Conservation (phyloP, 2,888 invertebrate genomes). For the Amitus sp. region DNA sequence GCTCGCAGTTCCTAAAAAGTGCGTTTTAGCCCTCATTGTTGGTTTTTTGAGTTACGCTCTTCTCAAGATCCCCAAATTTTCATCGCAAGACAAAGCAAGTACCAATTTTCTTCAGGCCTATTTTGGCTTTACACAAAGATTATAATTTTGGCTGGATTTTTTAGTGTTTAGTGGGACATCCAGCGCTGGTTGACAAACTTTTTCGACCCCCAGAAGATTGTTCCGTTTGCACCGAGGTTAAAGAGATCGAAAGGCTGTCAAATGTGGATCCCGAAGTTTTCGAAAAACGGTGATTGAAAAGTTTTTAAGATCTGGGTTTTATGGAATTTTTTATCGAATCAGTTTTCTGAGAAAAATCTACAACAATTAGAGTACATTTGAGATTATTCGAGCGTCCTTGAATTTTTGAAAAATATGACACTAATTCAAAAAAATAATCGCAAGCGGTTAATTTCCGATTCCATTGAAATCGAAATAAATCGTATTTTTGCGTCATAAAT, state of each 20-base stretch:
- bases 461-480: too few relatives aligned
- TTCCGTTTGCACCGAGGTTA: conserved; percentile 77
- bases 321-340: too few relatives aligned
- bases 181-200: conserved; percentile 51
- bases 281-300: conserved; percentile 76
- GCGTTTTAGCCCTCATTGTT: conserved; percentile 1
- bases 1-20: conserved; percentile 16
- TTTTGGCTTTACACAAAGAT: conserved; percentile 1
- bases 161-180: conserved; percentile 55
- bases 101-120: neutral
- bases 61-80: conserved; percentile 4
- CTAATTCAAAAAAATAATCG: too few relatives aligned
- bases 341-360: too few relatives aligned
- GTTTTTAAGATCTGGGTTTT: too few relatives aligned
- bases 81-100: conserved; percentile 44
- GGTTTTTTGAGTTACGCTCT: conserved; percentile 4
- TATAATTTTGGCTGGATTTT: conserved; percentile 5
- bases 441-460: too few relatives aligned
- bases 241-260: conserved; percentile 72
- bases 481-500: too few relatives aligned
- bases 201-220: conserved; percentile 87
- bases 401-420: too few relatives aligned
- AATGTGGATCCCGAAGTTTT: conserved; percentile 77
- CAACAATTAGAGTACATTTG: too few relatives aligned
- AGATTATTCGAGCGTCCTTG: too few relatives aligned